phyloP scores from a whole-genome alignment of 2,797 vertebrate genomes.

The Darevskia nairensis region DNA sequence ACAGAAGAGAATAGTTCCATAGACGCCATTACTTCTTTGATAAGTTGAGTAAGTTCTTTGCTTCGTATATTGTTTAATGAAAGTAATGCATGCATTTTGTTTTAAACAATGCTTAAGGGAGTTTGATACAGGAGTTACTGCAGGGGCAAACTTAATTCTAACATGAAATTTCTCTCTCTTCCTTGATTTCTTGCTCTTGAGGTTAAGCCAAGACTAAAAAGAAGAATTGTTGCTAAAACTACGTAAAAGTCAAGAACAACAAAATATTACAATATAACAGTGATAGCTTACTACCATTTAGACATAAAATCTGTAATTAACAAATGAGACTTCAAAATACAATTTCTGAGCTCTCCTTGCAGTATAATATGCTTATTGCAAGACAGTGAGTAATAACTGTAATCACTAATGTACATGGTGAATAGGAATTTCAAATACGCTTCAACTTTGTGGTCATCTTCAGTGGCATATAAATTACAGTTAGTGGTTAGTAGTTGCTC shows the following conservation, averaged over 20 bases:
- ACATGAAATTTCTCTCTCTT: not conserved
- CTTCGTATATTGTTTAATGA: too few species aligned
- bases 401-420: not conserved
- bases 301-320: not conserved
- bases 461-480: not conserved
- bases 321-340: not conserved
- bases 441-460: not conserved
- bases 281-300: not conserved
- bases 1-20: not conserved
- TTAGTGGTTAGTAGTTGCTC: not conserved
- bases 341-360: not conserved
- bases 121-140: not conserved
- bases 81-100: too few species aligned
- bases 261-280: not conserved
- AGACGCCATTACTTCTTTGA: not conserved
- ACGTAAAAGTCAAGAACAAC: not conserved
- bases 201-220: not conserved
- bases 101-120: not conserved
- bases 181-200: not conserved
- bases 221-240: not conserved
- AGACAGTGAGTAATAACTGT: not conserved
- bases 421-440: not conserved
- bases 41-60: too few species aligned
- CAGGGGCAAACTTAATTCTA: not conserved
- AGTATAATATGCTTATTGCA: not conserved